phyloP scores from a whole-genome alignment of 2,113 vertebrate species.

The Oryzias javanicus region DNA sequence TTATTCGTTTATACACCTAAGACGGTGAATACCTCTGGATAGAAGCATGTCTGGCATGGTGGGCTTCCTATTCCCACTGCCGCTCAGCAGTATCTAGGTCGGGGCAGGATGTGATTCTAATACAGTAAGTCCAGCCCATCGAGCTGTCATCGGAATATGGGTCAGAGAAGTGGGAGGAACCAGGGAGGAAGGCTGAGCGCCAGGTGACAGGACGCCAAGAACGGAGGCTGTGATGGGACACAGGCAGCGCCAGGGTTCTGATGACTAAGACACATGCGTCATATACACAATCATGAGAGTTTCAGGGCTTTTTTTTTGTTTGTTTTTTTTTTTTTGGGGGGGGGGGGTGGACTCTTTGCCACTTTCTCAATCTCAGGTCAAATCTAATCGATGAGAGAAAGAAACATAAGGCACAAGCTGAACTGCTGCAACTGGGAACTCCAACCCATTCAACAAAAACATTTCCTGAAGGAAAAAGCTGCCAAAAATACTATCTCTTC shows the following conservation, averaged over 20 bases:
- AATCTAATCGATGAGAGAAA: slow-evolving; percentile 74
- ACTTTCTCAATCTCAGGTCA: slow-evolving; percentile 56
- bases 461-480: slow-evolving; percentile 47
- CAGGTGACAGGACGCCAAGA: slow-evolving; percentile 33
- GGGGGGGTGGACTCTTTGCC: slow-evolving; percentile 39
- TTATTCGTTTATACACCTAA: slow-evolving; percentile 28
- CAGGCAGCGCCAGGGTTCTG: slow-evolving; percentile 41
- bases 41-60: slow-evolving; percentile 32
- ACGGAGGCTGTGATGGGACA: slow-evolving; percentile 51
- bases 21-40: slow-evolving; percentile 37
- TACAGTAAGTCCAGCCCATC: slow-evolving; percentile 34
- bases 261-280: slow-evolving; percentile 58
- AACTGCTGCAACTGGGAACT: slow-evolving; percentile 71
- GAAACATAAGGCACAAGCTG: slow-evolving; percentile 82
- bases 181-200: slow-evolving; percentile 15
- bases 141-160: slow-evolving; percentile 29
- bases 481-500: slow-evolving; percentile 32
- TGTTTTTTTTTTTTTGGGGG: too few relatives aligned
- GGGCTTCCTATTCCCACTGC: slow-evolving; percentile 18
- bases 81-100: slow-evolving; percentile 30
- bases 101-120: slow-evolving; percentile 31
- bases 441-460: slow-evolving; percentile 50
- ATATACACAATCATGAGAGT: slow-evolving; percentile 55
- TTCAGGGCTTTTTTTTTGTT: slow-evolving; percentile 37
- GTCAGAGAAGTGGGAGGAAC: slow-evolving; percentile 35